A percentile compares a stretch with the other conserved stretches of the same genome.
Conservation (phyloP, 2,797 vertebrate genomes). For the Rhinogobio ventralis region DNA sequence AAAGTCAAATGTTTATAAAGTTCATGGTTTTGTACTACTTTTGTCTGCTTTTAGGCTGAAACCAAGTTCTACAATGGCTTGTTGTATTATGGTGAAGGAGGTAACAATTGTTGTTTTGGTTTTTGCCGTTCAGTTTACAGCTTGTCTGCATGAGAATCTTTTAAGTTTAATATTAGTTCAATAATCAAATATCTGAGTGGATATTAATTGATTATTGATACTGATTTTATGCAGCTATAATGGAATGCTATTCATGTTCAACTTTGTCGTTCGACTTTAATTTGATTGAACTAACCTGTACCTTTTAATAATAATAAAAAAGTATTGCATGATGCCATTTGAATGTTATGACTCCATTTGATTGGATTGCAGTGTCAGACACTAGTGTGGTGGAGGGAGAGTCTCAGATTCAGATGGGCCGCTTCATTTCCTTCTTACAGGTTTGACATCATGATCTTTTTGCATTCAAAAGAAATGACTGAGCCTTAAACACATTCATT, state of each 20-base stretch:
- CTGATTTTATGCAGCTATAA: neutral
- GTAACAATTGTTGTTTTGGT: slow-evolving; percentile 76
- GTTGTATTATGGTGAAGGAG: slow-evolving; percentile 97
- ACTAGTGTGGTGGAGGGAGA: slow-evolving; percentile 93
- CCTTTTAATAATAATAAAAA: neutral
- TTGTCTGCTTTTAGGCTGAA: slow-evolving; percentile 85
- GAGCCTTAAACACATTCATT: neutral
- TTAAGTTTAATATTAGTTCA: neutral
- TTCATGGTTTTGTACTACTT: neutral
- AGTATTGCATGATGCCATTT: neutral
- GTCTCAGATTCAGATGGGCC: slow-evolving; percentile 96
- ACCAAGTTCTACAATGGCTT: slow-evolving; percentile 98
- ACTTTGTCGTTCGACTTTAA: neutral
- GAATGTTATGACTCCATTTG: neutral
- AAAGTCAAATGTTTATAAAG: neutral
- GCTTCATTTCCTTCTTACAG: slow-evolving; percentile 97
- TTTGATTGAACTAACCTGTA: neutral
- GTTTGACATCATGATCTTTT: slow-evolving; percentile 67
- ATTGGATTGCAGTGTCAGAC: slow-evolving; percentile 82
- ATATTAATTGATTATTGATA: neutral
- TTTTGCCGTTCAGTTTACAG: slow-evolving; percentile 46
- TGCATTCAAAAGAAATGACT: neutral
- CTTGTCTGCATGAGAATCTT: neutral
- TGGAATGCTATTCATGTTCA: neutral
- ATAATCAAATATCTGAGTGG: neutral